Evolutionary conservation across 2,113 vertebrate species (phyloP), one percentile per base, ranked within the genome.

Genomic region (Odobenus rosmarus): DNA sequence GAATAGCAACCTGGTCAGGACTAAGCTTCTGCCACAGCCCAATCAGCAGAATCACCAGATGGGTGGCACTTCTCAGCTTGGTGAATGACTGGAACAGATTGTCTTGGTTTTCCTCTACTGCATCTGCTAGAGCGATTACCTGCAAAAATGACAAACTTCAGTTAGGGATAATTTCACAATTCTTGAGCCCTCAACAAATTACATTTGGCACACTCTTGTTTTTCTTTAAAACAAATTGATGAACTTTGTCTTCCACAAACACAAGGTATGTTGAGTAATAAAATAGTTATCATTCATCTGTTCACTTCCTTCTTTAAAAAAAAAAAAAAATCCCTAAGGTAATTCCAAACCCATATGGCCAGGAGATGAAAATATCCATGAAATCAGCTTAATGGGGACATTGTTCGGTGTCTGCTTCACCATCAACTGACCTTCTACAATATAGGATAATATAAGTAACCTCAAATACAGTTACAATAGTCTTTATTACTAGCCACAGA

Each of bases 101-200:
- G 8, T 97, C 98, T 92, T 99, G 98, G 98, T 99, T 99, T 97
- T 99, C 99, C 98, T 99, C 99, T 13, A 99, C 98, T 0, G 99
- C 99, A 93, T 99, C 99, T 88, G 99, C 99, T 98, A 99, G 98
- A 95, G 99, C 99, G 51, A 99, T 99, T 98, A 99, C 99, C 99
- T 99, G 98, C 31, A 98, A 97, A 97, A 98, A 98, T 95, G 21
- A 97, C 95, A 98, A 97, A 98, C 64, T 33, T 94, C 11, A 79
- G 97, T 98, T 96, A 98, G 97, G 90, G 94, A 95, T 81, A 96
- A 91, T 97, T 98, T 97, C 98, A 97, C 95, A 87, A 71, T 76
- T 49, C 88, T 0, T 36, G 64, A 98, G 93, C 82, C 94, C 74
- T 97, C 90, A 89, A 57, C 83, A 81, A 98, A 97, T 97, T 96